Percentiles rank a stretch among this genome's conserved stretches.
phyloP scores from a whole-genome alignment of 1,140 invertebrate genomes.

The Trypoxylus dichotomus region DNA sequence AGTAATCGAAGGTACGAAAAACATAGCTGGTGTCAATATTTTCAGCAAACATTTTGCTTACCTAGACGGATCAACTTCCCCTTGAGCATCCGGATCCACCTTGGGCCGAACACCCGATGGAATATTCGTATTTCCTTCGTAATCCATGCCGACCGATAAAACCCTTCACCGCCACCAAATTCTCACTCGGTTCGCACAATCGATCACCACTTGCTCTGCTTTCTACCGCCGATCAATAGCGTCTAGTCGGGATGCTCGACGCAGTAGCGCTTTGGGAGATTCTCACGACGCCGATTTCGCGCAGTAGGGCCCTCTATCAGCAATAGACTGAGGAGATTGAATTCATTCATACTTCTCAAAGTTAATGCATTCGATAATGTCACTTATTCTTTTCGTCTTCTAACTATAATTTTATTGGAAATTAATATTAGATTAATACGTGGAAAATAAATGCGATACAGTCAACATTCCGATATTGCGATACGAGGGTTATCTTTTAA shows the following conservation, averaged over 20 bases:
- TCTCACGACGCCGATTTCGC: neutral
- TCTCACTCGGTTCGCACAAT: constrained; percentile 1
- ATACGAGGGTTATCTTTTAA: no score
- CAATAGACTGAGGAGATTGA: neutral
- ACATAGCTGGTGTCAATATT: neutral
- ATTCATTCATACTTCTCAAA: neutral
- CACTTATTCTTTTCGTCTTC: neutral
- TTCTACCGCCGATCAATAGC: neutral
- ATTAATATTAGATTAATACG: no score
- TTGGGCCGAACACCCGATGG: constrained; percentile 58
- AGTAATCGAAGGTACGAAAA: neutral
- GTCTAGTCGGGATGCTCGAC: neutral
- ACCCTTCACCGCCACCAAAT: neutral
- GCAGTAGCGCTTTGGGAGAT: neutral
- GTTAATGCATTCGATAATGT: neutral
- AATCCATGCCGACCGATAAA: neutral
- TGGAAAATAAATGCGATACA: no score
- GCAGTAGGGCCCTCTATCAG: constrained; percentile 1
- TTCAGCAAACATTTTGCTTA: constrained; percentile 47
- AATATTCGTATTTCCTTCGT: neutral
- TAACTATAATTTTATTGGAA: no score
- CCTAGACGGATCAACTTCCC: constrained; percentile 72
- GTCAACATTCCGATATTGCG: no score
- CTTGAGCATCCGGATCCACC: constrained; percentile 72
- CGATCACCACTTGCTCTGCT: constrained; percentile 11